Percentiles rank a stretch among this genome's conserved stretches.
phyloP scores from a whole-genome alignment of 35 echinoderm and acorn worm species.

The Ophioderma brevispina region DNA sequence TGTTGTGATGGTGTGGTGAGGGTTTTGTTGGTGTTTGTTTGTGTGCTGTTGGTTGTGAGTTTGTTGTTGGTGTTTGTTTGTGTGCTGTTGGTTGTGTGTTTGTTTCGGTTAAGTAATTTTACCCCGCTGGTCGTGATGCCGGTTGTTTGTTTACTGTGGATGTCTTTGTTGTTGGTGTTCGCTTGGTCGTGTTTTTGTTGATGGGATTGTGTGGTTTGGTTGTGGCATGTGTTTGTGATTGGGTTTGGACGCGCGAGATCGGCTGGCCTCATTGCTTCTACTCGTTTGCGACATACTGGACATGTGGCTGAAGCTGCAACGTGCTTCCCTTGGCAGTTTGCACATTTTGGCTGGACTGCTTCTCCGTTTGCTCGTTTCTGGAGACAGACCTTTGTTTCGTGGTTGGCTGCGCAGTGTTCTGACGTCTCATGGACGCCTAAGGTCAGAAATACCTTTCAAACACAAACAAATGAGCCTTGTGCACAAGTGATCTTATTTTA shows the following conservation, averaged over 20 bases:
- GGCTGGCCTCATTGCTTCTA: neutral
- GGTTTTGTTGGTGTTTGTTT: too few relatives aligned
- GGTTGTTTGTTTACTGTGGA: too few relatives aligned
- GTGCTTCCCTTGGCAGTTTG: neutral
- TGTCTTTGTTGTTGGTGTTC: neutral
- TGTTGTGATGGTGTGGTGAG: too few relatives aligned
- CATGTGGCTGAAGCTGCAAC: neutral
- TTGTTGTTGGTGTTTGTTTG: too few relatives aligned
- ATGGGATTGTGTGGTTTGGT: neutral
- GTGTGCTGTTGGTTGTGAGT: too few relatives aligned
- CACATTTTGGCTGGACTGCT: neutral
- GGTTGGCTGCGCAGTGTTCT: neutral
- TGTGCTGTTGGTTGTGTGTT: too few relatives aligned
- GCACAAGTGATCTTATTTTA: too few relatives aligned
- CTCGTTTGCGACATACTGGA: neutral
- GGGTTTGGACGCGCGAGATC: neutral
- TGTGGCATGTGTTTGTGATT: neutral
- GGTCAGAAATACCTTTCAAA: too few relatives aligned
- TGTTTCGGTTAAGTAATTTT: too few relatives aligned
- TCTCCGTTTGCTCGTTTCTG: neutral
- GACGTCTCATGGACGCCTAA: too few relatives aligned
- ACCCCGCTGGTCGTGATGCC: too few relatives aligned
- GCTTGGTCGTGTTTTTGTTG: neutral
- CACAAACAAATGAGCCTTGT: too few relatives aligned
- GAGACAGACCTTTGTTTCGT: neutral